phyloP scores from a whole-genome alignment of 1,140 invertebrate species.

The Parasteatoda tepidariorum region DNA sequence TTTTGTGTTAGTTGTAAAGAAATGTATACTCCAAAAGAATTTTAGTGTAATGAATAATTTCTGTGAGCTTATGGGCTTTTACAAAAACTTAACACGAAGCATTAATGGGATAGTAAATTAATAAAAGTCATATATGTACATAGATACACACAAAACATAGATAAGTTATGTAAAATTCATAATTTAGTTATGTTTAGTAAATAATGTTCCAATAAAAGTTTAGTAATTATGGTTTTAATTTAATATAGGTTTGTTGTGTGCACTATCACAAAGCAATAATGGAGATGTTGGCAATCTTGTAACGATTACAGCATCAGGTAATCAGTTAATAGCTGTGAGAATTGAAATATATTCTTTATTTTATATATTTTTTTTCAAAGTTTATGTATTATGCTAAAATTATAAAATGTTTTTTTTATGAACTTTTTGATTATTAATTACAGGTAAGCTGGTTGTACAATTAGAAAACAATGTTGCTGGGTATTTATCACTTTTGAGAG shows the following conservation, averaged over 20 bases:
- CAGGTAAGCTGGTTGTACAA: constrained; percentile 4
- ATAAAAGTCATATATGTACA: too few relatives aligned
- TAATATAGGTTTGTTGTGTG: not conserved
- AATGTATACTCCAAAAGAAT: too few relatives aligned
- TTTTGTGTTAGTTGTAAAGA: too few relatives aligned
- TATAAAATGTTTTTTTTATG: not conserved
- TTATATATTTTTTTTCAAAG: not conserved
- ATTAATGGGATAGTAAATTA: too few relatives aligned
- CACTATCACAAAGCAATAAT: not conserved
- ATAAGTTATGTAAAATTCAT: too few relatives aligned
- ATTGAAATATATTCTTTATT: not conserved
- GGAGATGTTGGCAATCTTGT: not conserved
- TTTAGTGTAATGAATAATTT: too few relatives aligned
- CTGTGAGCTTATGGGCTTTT: too few relatives aligned
- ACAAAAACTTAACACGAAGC: too few relatives aligned
- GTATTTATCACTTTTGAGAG: not conserved
- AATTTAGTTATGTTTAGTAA: too few relatives aligned
- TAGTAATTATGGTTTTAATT: too few relatives aligned
- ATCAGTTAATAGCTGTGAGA: not conserved
- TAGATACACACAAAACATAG: too few relatives aligned
- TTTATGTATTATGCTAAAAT: not conserved
- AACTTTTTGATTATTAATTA: not conserved
- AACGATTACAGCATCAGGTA: not conserved
- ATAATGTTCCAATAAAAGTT: too few relatives aligned
- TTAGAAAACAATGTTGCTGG: not conserved